Evolutionary conservation across 2,113 vertebrate species (phyloP), one percentile per base, ranked within the genome.

Genomic region (Mustela nigripes): DNA sequence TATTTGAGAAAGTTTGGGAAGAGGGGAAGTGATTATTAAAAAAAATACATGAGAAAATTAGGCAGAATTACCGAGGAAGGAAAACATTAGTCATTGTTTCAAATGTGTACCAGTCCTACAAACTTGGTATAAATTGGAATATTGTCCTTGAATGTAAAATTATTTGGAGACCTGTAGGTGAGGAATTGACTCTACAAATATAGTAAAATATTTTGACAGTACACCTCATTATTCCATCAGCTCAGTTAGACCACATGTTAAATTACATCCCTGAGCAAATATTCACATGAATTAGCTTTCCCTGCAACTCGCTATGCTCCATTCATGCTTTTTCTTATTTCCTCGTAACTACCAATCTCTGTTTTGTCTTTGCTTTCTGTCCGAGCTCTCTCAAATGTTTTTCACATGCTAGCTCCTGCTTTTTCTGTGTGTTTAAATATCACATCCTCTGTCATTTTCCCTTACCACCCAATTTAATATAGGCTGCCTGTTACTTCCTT

Each of bases 11-110:
- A 50, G 65, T 80, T 80, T 18, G 50, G 26, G 21, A 14, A 48
- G 11, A 58, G 28, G 21, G 82, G 5, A 50, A 11, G 11, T 86
- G 39, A 78, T 71, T 65, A 7, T 93, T 88, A 45, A 83, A 28
- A 60, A 62, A 31, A 56, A n/a, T 81, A 11, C 22, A 74, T 50
- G 56, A 81, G 33, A 91, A 85, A 84, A 33, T 71, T 65, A 56
- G 11, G 45, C 7, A 71, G 50, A 84, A 85, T 92, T 97, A 67
- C 39, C 48, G 22, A 89, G 21, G 15, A 92, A 22, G 69, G 53
- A 96, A 84, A 85, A 93, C 73, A 48, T 19, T 84, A 81, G 31
- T 76, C 56, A 89, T 79, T 94, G 63, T 89, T 86, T 93, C 56
- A 92, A 76, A 67, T 80, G 24, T 36, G 31, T 91, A 26, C 24